Evolutionary conservation across 2,888 invertebrate species (phyloP), one percentile per base, ranked within the genome.

Genomic region (Eupsilia transversa): DNA sequence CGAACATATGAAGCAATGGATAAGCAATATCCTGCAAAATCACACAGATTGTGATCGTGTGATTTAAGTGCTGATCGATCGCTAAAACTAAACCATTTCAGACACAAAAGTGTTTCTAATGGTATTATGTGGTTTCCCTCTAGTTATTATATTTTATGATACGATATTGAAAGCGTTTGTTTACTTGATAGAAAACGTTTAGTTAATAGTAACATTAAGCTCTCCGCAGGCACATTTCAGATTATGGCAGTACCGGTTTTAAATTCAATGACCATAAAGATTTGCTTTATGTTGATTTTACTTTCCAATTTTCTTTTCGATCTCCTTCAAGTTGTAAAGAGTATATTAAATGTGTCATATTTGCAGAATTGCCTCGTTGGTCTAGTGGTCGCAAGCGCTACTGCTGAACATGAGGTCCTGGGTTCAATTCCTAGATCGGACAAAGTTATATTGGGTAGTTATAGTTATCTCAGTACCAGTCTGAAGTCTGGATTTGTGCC

Each of bases 121-220:
- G 23, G 23, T 81, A 74, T n/a, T n/a, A n/a, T n/a, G n/a, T 35
- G 20, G 27, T 66, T 75, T 41, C 46, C 56, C 67, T 74, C 59
- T 60, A 54, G n/a, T 69, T 59, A 54, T 64, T 35, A 65, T 54
- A 41, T 57, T 65, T 54, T 43, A 64, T 35, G 57, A 20, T 35
- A 52, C 52, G 14, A 73, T 69, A 69, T 80, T 69, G 63, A 57
- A 63, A 67, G 38, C 56, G 43, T 38, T 61, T 54, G 60, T 63
- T n/a, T 61, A 49, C 61, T 76, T 76, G 56, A 57, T 49, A 67
- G 52, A 57, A 77, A 79, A 82, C 82, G 77, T 82, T 78, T 82
- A 79, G 68, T 63, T 82, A 68, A 79, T 79, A 57, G 68, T 57
- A 66, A 77, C 77, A 56, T 82, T 82, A 80, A 77, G 56, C 63